Conservation (phyloP, 2,888 invertebrate genomes). For the Hemithea aestivaria region DNA sequence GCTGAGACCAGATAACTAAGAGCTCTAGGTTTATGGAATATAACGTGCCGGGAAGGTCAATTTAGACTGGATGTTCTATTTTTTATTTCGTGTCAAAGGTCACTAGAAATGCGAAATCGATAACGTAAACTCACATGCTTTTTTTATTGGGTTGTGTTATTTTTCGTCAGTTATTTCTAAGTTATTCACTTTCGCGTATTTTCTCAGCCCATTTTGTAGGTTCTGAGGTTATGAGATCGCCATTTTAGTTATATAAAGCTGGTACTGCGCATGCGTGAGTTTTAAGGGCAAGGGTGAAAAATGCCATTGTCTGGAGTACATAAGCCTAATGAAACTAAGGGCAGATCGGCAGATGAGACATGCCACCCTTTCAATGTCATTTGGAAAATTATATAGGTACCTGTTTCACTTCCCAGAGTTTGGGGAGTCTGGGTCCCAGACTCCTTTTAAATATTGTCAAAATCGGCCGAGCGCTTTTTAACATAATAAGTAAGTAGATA, state of each 20-base stretch:
- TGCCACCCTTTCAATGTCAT: no score
- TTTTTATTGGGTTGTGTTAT: slow-evolving; percentile 20
- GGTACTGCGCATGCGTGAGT: slow-evolving; percentile 55
- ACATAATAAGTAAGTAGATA: no score
- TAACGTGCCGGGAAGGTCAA: slow-evolving; percentile 8
- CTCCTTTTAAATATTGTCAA: no score
- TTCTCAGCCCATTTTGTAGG: no score
- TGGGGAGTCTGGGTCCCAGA: no score
- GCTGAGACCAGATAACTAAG: slow-evolving; percentile 50
- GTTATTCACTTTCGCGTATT: no score
- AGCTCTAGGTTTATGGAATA: slow-evolving; percentile 27
- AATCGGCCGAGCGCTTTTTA: no score
- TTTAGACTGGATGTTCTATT: slow-evolving; percentile 14
- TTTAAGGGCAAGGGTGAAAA: slow-evolving; percentile 60
- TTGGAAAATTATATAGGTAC: no score
- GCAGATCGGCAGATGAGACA: no score
- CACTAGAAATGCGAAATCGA: slow-evolving; percentile 18
- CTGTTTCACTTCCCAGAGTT: no score
- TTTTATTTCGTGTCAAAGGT: slow-evolving; percentile 28
- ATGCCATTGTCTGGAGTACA: slow-evolving; percentile 15
- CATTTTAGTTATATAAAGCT: slow-evolving; percentile 42
- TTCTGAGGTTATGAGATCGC: slow-evolving; percentile 42
- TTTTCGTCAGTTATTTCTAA: no score
- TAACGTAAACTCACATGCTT: not conserved
- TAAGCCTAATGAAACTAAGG: no score